Conservation (phyloP, 64 coral and sea anemone genomes). For the Anthopleura sola region DNA sequence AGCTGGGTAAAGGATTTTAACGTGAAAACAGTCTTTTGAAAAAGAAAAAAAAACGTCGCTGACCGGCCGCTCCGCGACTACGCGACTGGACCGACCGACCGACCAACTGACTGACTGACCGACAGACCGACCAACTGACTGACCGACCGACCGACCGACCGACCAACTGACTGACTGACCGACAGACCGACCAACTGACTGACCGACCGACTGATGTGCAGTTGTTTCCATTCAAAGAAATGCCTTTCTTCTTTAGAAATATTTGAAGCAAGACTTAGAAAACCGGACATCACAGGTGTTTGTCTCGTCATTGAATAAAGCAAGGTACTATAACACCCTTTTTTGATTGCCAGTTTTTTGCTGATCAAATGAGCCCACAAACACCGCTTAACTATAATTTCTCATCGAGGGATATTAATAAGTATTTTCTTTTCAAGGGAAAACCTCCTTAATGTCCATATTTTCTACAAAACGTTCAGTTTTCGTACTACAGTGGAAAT, state of each 20-base stretch:
- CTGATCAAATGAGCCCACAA: no score
- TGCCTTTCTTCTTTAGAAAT: background rate
- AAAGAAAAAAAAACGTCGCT: no score
- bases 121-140: background rate
- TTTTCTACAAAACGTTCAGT: background rate
- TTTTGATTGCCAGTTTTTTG: no score
- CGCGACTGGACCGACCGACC: no score
- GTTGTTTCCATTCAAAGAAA: no score
- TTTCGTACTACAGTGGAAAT: background rate
- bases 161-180: no score
- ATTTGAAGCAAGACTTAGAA: background rate
- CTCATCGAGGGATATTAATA: background rate
- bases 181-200: no score
- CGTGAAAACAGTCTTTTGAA: no score
- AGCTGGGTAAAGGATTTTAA: background rate
- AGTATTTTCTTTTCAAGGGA: background rate
- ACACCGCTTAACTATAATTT: background rate
- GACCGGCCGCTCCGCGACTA: no score
- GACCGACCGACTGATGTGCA: no score
- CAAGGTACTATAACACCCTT: background rate
- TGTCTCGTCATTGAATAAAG: background rate
- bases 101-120: no score
- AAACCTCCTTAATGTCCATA: background rate
- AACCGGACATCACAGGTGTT: background rate
- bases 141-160: background rate